Percentiles rank a stretch among this genome's conserved stretches.
These are phyloP conservation scores for Cephalotes varians DNA, from an alignment of 2,888 invertebrate genomes.

Conservation along the genomic window DNA sequence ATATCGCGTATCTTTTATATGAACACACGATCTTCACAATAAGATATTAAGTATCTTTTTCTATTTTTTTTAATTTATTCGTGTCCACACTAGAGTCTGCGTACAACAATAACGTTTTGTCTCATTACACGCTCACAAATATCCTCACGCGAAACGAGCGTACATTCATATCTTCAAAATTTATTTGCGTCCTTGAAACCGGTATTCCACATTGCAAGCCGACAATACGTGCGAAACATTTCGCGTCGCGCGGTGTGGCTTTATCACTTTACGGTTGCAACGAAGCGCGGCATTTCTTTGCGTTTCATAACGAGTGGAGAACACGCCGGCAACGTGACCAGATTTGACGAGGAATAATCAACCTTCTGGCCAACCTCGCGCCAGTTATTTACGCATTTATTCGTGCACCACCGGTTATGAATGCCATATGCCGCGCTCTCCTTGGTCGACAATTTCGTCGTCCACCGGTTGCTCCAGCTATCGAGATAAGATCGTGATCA, in stretches of 20 bases:
- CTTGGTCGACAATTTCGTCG: slow-evolving; percentile 47
- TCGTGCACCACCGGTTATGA: slow-evolving; percentile 49
- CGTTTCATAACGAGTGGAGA: slow-evolving; percentile 42
- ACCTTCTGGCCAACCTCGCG: slow-evolving; percentile 3
- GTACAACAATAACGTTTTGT: not conserved
- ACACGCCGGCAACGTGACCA: slow-evolving; percentile 20
- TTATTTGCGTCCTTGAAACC: slow-evolving; percentile 31
- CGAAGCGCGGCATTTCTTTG: slow-evolving; percentile 32
- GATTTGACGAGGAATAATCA: slow-evolving; percentile 40
- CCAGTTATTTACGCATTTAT: slow-evolving; percentile 36
- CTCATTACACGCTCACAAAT: not conserved
- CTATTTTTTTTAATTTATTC: slow-evolving; percentile 19
- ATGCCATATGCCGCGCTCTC: slow-evolving; percentile 42
- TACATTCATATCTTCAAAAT: slow-evolving; percentile 4
- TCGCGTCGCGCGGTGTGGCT: not conserved
- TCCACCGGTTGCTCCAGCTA: slow-evolving; percentile 3
- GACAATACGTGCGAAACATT: slow-evolving; percentile 4
- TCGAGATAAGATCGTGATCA: slow-evolving; percentile 39
- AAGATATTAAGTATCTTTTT: not conserved
- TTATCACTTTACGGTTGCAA: slow-evolving; percentile 37
- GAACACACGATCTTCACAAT: not conserved
- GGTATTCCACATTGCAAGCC: not conserved
- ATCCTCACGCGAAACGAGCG: slow-evolving; percentile 1
- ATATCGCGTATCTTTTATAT: not conserved
- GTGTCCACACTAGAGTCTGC: too few species aligned